Percentiles rank a stretch among this genome's conserved stretches.
Evolutionary conservation across 2,797 vertebrate genomes (phyloP).

Genomic region (Nyctibius grandis): DNA sequence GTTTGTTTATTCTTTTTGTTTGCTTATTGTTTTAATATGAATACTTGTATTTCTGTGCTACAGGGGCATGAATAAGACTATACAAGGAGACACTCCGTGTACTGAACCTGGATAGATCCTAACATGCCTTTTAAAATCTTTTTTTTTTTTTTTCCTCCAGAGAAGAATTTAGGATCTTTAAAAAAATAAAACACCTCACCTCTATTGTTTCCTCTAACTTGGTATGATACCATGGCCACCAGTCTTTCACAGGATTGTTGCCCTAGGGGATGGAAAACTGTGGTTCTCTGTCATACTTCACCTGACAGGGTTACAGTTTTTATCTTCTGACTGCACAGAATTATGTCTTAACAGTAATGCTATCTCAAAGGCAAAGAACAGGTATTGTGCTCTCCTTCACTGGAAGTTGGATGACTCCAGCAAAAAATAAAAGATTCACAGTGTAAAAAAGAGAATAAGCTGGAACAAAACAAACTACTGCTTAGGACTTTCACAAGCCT

Average conservation of each 20-base stretch:
- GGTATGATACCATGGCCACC: rapidly evolving
- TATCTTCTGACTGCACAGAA: not conserved
- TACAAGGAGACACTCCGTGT: not conserved
- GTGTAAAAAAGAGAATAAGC: not conserved
- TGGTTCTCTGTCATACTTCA: not conserved
- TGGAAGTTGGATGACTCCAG: not conserved
- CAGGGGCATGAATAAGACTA: rapidly evolving
- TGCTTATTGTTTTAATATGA: not conserved
- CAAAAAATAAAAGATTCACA: not conserved
- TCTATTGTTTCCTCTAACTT: not conserved
- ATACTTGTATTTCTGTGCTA: not conserved
- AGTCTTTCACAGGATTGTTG: not conserved
- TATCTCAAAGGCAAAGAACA: not conserved
- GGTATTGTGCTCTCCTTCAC: not conserved
- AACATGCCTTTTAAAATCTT: no score
- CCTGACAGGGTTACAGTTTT: not conserved
- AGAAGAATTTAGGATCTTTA: not conserved
- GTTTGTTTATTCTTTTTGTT: not conserved
- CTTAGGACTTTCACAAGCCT: not conserved
- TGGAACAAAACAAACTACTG: not conserved
- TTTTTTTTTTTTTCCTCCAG: not conserved
- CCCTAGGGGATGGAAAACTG: not conserved
- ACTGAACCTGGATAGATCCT: not conserved
- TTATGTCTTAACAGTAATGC: not conserved
- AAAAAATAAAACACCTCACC: not conserved